These are phyloP conservation scores for Hippopotamyrus pictus DNA, from an alignment of 2,797 vertebrate genomes.

Conservation along the genomic window DNA sequence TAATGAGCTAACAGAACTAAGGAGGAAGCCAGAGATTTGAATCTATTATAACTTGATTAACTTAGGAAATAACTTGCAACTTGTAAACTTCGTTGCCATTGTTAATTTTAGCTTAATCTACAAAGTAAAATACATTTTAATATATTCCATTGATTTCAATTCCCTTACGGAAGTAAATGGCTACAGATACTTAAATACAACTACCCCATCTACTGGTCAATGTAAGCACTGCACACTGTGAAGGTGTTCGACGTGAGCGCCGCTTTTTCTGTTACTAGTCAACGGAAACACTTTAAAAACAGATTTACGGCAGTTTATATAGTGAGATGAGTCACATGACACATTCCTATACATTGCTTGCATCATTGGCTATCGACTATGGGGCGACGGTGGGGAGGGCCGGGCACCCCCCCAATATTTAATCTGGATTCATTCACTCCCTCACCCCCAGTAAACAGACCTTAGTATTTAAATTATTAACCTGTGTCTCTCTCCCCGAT, in stretches of 20 bases:
- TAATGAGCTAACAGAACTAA: conserved; percentile 59
- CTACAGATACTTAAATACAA: neutral
- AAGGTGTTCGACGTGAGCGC: neutral
- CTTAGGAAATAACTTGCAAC: conserved; percentile 16
- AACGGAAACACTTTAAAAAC: neutral
- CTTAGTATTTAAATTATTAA: neutral
- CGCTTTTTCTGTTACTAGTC: neutral
- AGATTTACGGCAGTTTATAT: neutral
- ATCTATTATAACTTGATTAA: conserved; percentile 22
- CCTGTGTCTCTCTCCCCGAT: neutral
- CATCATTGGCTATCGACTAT: neutral
- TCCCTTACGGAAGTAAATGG: neutral
- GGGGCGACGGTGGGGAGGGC: neutral
- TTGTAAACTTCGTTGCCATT: conserved; percentile 3
- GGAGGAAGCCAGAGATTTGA: conserved; percentile 54
- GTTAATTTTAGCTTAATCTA: neutral
- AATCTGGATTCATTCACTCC: neutral
- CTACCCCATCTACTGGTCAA: conserved; percentile 4
- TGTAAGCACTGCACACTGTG: neutral
- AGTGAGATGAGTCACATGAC: neutral
- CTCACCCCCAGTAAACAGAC: neutral
- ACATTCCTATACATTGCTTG: neutral
- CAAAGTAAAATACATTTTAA: neutral
- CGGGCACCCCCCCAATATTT: neutral
- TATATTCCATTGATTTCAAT: neutral